A percentile compares a stretch with the other conserved stretches of the same genome.
These are phyloP conservation scores for Esox masquinongy DNA, from an alignment of 2,797 vertebrate genomes.

Conservation along the genomic window DNA sequence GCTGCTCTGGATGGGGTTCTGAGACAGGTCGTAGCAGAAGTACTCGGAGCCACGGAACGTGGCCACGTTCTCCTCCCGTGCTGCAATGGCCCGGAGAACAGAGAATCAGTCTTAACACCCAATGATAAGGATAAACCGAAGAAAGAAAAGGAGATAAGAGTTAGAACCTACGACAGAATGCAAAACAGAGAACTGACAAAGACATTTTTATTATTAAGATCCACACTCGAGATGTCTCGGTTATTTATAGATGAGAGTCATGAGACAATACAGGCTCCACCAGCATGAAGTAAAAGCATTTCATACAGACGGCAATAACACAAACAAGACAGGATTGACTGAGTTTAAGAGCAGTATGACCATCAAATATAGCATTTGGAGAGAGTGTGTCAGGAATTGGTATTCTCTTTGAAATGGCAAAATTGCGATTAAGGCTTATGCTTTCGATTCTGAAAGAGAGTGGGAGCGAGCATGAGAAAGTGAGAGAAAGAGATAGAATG, in stretches of 20 bases:
- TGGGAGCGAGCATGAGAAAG: neutral
- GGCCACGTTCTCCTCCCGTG: slow-evolving; percentile 93
- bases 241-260: neutral
- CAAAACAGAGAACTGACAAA: neutral
- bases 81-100: slow-evolving; percentile 62
- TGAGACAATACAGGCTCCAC: neutral
- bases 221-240: neutral
- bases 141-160: neutral
- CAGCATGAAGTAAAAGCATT: neutral
- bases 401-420: slow-evolving; percentile 42
- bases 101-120: slow-evolving; percentile 2
- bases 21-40: slow-evolving; percentile 97
- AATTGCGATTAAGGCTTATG: slow-evolving; percentile 24
- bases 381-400: slow-evolving; percentile 25
- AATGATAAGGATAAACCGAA: neutral
- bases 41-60: slow-evolving; percentile 97
- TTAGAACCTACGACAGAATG: neutral
- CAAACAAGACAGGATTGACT: neutral
- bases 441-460: neutral
- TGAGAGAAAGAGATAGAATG: neutral
- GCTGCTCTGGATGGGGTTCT: slow-evolving; percentile 99
- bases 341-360: neutral
- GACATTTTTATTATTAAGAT: neutral
- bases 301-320: neutral
- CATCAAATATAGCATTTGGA: slow-evolving; percentile 2